Evolutionary conservation across 1,140 invertebrate species (phyloP), one percentile per base, ranked within the genome.

Genomic region (Lepidurus arcticus): DNA sequence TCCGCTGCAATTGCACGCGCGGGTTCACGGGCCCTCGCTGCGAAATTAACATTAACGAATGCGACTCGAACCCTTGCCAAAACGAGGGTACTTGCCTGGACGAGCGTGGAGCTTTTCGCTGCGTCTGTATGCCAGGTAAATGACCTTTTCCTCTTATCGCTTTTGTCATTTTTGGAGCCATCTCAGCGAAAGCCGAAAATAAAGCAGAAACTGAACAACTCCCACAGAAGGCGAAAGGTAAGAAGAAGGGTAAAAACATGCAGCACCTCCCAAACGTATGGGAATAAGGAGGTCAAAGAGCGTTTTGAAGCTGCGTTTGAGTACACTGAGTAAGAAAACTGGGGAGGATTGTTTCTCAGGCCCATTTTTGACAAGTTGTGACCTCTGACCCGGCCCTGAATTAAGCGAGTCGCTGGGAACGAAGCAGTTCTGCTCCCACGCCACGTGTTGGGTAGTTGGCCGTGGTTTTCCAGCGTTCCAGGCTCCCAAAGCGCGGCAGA

Each of bases 51-150:
- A 92, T 96, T 80, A 97, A 98, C 85, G 96, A 98, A 84, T 97
- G 95, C 85, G 94, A 96, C 84, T 94, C 93, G 5, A 94, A 95
- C 85, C 95, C 95, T 0, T 97, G 95, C 85, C 91, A 94, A 82
- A 97, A 97, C 84, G 94, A 96, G 82, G 95, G 95, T 75, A 96
- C 94, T 73, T 98, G 95, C 83, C 86, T 97, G 76, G 95, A 97
- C 82, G 94, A 97, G 87, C 92, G 94, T n/a, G 95, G 95, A 6
- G 96, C 93, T 7, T 97, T 96, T 86, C 87, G 94, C 81, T 97
- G 95, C 83, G 94, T 97, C 82, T 98, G 96, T 85, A 98, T 98
- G 95, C 95, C 95, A 84, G 95, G 95, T 97, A 89, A 90, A 90
- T 84, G 13, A 13, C 74, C 53, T 53, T 75, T 8, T 77, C 44